Evolutionary conservation across 2,888 invertebrate species (phyloP).

Genomic region (Pristionchus maxplancki): DNA sequence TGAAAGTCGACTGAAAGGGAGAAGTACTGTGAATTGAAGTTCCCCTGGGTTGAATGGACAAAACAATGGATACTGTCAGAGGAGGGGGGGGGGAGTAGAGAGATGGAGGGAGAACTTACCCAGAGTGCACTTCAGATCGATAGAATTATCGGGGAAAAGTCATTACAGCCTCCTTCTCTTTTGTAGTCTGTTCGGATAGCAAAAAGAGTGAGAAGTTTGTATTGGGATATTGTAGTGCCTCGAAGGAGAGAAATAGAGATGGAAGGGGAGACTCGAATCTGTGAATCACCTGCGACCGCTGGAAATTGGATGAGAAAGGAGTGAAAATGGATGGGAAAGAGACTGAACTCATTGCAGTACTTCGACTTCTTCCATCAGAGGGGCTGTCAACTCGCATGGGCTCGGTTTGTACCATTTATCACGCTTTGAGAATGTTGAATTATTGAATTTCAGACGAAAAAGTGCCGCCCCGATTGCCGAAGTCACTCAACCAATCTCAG

Average conservation of each 20-base stretch:
- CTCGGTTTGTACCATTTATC: neutral
- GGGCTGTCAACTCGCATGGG: slow-evolving; percentile 13
- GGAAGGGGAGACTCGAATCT: neutral
- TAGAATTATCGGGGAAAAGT: neutral
- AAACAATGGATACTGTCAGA: slow-evolving; percentile 11
- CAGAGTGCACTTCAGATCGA: neutral
- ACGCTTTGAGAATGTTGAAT: neutral
- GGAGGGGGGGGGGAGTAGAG: neutral
- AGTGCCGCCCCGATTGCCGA: slow-evolving; percentile 2
- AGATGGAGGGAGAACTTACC: neutral
- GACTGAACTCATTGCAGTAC: slow-evolving; percentile 9
- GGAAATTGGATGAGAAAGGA: neutral
- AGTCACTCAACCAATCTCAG: slow-evolving; percentile 18
- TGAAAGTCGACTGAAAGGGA: neutral
- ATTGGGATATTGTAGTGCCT: slow-evolving; percentile 3
- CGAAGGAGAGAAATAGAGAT: neutral
- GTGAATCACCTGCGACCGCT: neutral
- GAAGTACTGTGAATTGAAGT: neutral
- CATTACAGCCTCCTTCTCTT: neutral
- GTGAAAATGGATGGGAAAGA: neutral
- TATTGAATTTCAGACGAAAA: neutral
- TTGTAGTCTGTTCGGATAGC: neutral
- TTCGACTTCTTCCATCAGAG: slow-evolving; percentile 35
- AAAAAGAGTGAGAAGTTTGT: neutral
- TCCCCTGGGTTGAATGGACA: neutral